Conservation (phyloP, 2,797 vertebrate genomes). For the Leptoclinus maculatus region DNA sequence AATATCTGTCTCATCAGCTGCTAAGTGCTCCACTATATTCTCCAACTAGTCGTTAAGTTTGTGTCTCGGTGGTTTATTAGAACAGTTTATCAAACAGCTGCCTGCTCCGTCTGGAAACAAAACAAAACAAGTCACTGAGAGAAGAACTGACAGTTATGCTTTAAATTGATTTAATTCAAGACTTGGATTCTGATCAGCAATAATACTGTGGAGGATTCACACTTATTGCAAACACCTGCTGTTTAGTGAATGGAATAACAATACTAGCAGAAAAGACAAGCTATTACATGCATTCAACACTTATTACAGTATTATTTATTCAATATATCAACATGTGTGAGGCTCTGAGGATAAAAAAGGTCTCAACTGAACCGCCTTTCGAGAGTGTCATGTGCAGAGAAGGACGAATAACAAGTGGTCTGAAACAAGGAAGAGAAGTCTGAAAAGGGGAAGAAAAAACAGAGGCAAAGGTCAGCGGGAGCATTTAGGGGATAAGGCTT, state of each 20-base stretch:
- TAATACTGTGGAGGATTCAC: background rate
- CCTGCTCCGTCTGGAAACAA: background rate
- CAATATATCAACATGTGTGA: background rate
- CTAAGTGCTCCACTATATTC: background rate
- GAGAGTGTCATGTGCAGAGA: background rate
- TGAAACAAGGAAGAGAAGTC: conserved; percentile 21
- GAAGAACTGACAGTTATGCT: background rate
- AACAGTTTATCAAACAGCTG: conserved; percentile 2
- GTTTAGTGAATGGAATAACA: conserved; percentile 26
- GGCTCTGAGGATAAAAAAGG: background rate
- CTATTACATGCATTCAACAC: conserved; percentile 1
- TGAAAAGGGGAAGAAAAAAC: conserved; percentile 42
- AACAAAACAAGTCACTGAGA: background rate
- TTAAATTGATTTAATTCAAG: background rate
- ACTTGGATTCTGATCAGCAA: background rate
- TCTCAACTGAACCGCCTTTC: background rate
- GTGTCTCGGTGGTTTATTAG: background rate
- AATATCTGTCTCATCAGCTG: background rate
- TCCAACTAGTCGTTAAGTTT: background rate
- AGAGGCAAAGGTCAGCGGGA: conserved; percentile 62
- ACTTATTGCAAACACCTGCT: conserved; percentile 5
- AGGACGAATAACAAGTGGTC: conserved; percentile 17
- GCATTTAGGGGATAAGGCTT: conserved; percentile 58
- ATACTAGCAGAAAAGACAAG: background rate
- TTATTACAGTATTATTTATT: background rate